phyloP scores from a whole-genome alignment of 1,140 invertebrate species.

The Lordiphosa mommai region DNA sequence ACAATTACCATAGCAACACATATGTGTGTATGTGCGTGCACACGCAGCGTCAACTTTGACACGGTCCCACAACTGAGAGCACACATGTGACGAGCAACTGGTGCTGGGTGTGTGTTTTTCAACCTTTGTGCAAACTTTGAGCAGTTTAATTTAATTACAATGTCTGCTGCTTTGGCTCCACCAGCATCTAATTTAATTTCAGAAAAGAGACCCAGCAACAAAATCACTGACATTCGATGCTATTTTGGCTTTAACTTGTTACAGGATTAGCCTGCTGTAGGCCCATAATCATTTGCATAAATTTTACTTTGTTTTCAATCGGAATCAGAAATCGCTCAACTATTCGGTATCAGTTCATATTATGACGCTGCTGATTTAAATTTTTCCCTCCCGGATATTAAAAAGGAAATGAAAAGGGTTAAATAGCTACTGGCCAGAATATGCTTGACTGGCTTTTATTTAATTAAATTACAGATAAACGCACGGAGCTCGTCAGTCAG shows the following conservation, averaged over 20 bases:
- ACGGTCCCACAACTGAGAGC: slow-evolving; percentile 26
- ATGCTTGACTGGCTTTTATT: slow-evolving; percentile 17
- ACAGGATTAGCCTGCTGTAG: slow-evolving; percentile 38
- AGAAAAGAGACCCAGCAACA: slow-evolving; percentile 13
- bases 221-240: slow-evolving; percentile 45
- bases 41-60: slow-evolving; percentile 57
- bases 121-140: slow-evolving; percentile 45
- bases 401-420: slow-evolving; percentile 33
- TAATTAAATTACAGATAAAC: slow-evolving; percentile 42
- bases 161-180: slow-evolving; percentile 25
- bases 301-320: slow-evolving; percentile 13
- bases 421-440: slow-evolving; percentile 2
- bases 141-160: slow-evolving; percentile 71
- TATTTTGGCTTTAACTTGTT: slow-evolving; percentile 45
- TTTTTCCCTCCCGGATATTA: slow-evolving; percentile 18
- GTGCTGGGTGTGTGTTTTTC: slow-evolving; percentile 30
- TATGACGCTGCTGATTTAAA: slow-evolving; percentile 1
- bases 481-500: not conserved
- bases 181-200: slow-evolving; percentile 64
- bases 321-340: not conserved
- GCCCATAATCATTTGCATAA: slow-evolving; percentile 52
- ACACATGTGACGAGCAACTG: slow-evolving; percentile 25
- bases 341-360: not conserved
- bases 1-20: slow-evolving; percentile 58
- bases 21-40: slow-evolving; percentile 34